These are phyloP conservation scores for Ancistrus triradiatus DNA, from an alignment of 2,113 vertebrate genomes.

Conservation along the genomic window DNA sequence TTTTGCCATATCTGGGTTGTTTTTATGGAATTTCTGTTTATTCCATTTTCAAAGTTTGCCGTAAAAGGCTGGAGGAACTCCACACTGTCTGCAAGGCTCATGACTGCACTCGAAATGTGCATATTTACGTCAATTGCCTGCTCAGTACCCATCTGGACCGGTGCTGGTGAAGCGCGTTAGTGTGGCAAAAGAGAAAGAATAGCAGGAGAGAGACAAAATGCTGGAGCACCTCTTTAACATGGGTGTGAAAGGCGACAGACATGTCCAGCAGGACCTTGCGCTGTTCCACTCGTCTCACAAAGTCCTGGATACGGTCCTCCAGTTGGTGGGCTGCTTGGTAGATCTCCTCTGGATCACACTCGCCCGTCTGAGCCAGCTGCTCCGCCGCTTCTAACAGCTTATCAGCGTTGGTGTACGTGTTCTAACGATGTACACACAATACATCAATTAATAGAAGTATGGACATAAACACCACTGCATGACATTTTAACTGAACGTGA, in stretches of 20 bases:
- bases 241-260: slow-evolving; percentile 98
- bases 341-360: slow-evolving; percentile 97
- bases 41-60: too few species aligned
- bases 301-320: slow-evolving; percentile 96
- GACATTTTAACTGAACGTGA: too few species aligned
- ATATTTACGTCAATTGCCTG: too few species aligned
- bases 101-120: too few species aligned
- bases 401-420: slow-evolving; percentile 97
- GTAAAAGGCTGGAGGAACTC: too few species aligned
- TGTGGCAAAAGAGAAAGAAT: not conserved
- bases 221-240: slow-evolving; percentile 89
- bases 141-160: too few species aligned
- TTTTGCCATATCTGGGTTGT: too few species aligned
- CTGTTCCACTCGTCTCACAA: slow-evolving; percentile 94
- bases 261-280: slow-evolving; percentile 96
- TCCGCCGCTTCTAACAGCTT: slow-evolving; percentile 96
- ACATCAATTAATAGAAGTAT: too few species aligned
- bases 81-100: too few species aligned
- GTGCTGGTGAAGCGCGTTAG: not conserved
- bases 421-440: slow-evolving; percentile 63
- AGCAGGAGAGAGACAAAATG: not conserved
- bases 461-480: too few species aligned
- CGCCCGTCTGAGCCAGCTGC: slow-evolving; percentile 96
- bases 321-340: slow-evolving; percentile 98
- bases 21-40: too few species aligned